Evolutionary conservation across 2,797 vertebrate species (phyloP), one percentile per base, ranked within the genome.

Genomic region (Chelidonichthys spinosus): DNA sequence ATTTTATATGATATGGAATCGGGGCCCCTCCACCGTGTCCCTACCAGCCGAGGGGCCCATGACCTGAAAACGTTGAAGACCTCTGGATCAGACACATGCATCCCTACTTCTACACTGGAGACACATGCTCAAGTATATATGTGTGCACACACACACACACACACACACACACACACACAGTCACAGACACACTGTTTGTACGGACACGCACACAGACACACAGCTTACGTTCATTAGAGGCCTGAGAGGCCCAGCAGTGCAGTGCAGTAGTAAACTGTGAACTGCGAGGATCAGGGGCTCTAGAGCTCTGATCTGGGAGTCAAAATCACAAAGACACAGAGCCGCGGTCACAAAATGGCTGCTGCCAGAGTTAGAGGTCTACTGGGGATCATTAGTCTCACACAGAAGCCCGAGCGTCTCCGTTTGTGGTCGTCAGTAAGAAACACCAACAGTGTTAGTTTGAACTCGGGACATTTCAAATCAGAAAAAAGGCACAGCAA

Each of bases 201-300:
- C 61, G 44, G 66, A 63, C 67, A 14, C 79, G 62, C 69, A 63
- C 70, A 18, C 7, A 84, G 83, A 88, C 72, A 70, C 85, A 92
- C 87, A 93, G 95, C 97, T 99, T 99, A 98, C 97, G 96, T 97
- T 96, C 94, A 96, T 95, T 94, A 96, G 91, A 90, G 96, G 95
- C 85, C 96, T 95, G 92, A 96, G 96, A 92, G 96, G 96, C 95
- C 94, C 96, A 93, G 96, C 96, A 96, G 96, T 96, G 95, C 97
- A 97, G 95, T 96, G 97, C 95, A 97, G 96, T 94, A 99, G 96
- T 94, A 98, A 96, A 97, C 95, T 97, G 97, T 98, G 97, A 95
- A 98, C 95, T 95, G 96, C 95, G 94, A 97, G 95, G 96, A 98
- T 97, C 96, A 98, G 95, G 90, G 97, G 97, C 95, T 98, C 96